phyloP scores from a whole-genome alignment of 2,113 vertebrate genomes.

The Dicaeum eximium region DNA sequence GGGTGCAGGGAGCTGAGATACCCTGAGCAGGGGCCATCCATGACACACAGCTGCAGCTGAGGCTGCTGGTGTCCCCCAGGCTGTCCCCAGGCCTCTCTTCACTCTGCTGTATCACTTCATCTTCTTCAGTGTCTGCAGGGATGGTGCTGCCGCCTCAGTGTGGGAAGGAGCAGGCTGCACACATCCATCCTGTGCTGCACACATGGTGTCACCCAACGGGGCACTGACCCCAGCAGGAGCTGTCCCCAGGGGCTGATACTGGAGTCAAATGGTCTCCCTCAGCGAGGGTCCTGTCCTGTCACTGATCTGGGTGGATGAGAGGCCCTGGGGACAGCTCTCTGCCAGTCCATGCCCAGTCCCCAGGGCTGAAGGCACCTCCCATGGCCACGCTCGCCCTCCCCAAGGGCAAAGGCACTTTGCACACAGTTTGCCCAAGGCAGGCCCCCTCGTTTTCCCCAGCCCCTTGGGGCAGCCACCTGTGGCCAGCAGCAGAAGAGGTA shows the following conservation, averaged over 20 bases:
- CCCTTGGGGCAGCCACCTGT: not conserved
- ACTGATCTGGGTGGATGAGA: not conserved
- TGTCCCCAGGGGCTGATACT: not conserved
- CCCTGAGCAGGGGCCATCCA: not conserved
- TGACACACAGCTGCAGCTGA: not conserved
- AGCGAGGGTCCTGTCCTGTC: not conserved
- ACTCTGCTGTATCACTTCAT: not conserved
- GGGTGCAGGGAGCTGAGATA: not conserved
- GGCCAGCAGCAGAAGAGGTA: not conserved
- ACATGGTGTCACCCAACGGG: rapidly evolving
- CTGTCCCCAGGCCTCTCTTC: not conserved
- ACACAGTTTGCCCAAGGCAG: not conserved
- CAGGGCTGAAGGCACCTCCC: not conserved
- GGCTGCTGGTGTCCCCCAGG: not conserved
- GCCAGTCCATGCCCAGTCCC: not conserved
- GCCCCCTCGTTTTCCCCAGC: not conserved
- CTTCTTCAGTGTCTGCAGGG: not conserved
- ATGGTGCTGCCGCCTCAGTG: rapidly evolving
- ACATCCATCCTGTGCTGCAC: rapidly evolving
- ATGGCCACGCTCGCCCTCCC: rapidly evolving
- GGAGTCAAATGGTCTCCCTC: not conserved
- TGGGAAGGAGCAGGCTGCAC: not conserved
- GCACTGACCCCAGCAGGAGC: not conserved
- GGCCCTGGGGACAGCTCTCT: not conserved
- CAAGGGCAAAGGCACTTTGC: not conserved